A percentile compares a stretch with the other conserved stretches of the same genome.
These are phyloP conservation scores for Tympanuchus pallidicinctus DNA, from an alignment of 2,113 vertebrate genomes.

Conservation along the genomic window DNA sequence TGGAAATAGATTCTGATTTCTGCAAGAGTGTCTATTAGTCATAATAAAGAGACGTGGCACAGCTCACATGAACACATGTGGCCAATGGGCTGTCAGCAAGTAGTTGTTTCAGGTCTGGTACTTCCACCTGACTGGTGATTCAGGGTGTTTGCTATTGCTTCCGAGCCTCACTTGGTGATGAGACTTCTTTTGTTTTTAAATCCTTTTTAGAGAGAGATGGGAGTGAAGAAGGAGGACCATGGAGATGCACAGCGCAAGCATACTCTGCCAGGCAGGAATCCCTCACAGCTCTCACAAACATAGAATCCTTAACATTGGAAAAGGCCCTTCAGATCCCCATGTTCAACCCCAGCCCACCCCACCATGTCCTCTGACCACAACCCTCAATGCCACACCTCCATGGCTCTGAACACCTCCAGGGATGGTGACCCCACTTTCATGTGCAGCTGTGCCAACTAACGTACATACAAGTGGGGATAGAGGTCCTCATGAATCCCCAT, in stretches of 20 bases:
- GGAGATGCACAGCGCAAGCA: fast-evolving
- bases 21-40: constrained; percentile 58
- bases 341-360: too few relatives aligned
- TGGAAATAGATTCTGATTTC: constrained; percentile 54
- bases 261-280: not conserved
- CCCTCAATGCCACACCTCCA: too few relatives aligned
- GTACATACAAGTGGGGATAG: not conserved
- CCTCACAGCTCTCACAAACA: not conserved
- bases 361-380: too few relatives aligned
- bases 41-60: not conserved
- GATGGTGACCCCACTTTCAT: too few relatives aligned
- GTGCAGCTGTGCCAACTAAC: too few relatives aligned
- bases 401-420: too few relatives aligned
- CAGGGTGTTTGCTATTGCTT: not conserved
- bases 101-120: not conserved
- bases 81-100: not conserved
- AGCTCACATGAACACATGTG: not conserved
- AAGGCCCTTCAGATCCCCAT: too few relatives aligned
- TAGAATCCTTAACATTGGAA: too few relatives aligned
- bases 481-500: not conserved
- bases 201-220: fast-evolving
- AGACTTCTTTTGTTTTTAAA: not conserved
- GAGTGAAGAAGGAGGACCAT: not conserved
- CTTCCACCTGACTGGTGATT: not conserved
- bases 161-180: fast-evolving